A percentile compares a stretch with the other conserved stretches of the same genome.
Conservation (phyloP, 2,888 invertebrate genomes). For the Caenorhabditis macrosperma region DNA sequence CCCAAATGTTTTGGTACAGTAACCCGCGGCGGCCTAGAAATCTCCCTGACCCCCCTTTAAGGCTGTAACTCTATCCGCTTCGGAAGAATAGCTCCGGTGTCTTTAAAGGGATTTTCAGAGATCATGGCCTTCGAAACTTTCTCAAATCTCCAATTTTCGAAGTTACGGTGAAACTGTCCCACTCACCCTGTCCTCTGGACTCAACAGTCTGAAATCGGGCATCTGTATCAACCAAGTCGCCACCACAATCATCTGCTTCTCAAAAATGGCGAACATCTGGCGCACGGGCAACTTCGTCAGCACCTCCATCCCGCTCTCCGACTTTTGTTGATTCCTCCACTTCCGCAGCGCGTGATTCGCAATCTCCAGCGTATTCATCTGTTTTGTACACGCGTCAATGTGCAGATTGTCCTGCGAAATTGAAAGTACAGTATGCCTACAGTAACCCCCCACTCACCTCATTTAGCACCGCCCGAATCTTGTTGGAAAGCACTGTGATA, state of each 20-base stretch:
- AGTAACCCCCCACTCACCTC: not conserved
- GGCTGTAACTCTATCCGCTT: too few relatives aligned
- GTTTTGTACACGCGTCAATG: constrained; percentile 3
- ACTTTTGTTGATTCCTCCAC: constrained; percentile 43
- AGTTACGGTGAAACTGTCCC: too few relatives aligned
- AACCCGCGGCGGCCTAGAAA: too few relatives aligned
- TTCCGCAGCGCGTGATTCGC: constrained; percentile 36
- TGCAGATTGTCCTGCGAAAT: not conserved
- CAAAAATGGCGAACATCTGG: constrained; percentile 44
- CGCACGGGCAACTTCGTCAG: constrained; percentile 26
- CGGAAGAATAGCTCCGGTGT: too few relatives aligned
- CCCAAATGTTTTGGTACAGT: too few relatives aligned
- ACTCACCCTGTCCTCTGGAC: constrained; percentile 51
- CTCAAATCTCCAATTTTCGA: too few relatives aligned
- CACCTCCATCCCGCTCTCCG: constrained; percentile 32
- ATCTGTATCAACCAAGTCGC: constrained; percentile 60
- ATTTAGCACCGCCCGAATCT: constrained; percentile 29
- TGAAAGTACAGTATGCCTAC: too few relatives aligned
- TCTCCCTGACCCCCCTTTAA: too few relatives aligned
- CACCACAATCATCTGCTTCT: constrained; percentile 54
- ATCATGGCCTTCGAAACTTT: too few relatives aligned
- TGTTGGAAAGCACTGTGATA: constrained; percentile 16
- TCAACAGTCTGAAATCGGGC: constrained; percentile 47
- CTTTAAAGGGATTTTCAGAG: too few relatives aligned
- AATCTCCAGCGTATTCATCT: constrained; percentile 43